phyloP scores from a whole-genome alignment of 1,140 invertebrate species.

The Mamestra configurata region DNA sequence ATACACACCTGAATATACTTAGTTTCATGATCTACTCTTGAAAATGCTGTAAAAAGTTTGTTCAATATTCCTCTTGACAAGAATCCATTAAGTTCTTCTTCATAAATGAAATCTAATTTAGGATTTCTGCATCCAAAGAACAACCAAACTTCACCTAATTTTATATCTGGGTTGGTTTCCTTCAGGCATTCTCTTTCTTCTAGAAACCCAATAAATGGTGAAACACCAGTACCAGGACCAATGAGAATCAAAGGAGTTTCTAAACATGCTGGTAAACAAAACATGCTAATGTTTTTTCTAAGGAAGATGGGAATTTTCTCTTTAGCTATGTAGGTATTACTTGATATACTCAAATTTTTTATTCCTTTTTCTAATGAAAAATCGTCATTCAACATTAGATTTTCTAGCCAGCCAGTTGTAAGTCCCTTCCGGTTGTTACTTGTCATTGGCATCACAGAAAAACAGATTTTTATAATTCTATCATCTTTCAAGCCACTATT shows the following conservation, averaged over 20 bases:
- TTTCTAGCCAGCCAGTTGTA: slow-evolving; percentile 91
- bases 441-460: slow-evolving; percentile 90
- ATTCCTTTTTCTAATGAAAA: slow-evolving; percentile 65
- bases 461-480: slow-evolving; percentile 90
- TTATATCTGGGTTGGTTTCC: slow-evolving; percentile 59
- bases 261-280: slow-evolving; percentile 89
- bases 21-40: slow-evolving; percentile 87
- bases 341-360: slow-evolving; percentile 64
- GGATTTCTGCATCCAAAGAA: slow-evolving; percentile 93
- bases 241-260: slow-evolving; percentile 92
- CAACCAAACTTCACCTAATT: slow-evolving; percentile 88
- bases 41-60: slow-evolving; percentile 90
- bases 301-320: slow-evolving; percentile 89
- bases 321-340: slow-evolving; percentile 66
- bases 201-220: slow-evolving; percentile 93
- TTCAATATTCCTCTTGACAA: slow-evolving; percentile 86
- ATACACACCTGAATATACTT: slow-evolving; percentile 88
- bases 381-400: slow-evolving; percentile 64
- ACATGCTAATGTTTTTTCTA: slow-evolving; percentile 88
- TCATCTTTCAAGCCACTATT: slow-evolving; percentile 89
- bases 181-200: slow-evolving; percentile 86
- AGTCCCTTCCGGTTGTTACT: slow-evolving; percentile 89
- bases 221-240: slow-evolving; percentile 94
- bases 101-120: slow-evolving; percentile 90
- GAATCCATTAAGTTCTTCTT: slow-evolving; percentile 88